Evolutionary conservation across 2,113 vertebrate genomes (phyloP).

Genomic region (Vulpes vulpes): DNA sequence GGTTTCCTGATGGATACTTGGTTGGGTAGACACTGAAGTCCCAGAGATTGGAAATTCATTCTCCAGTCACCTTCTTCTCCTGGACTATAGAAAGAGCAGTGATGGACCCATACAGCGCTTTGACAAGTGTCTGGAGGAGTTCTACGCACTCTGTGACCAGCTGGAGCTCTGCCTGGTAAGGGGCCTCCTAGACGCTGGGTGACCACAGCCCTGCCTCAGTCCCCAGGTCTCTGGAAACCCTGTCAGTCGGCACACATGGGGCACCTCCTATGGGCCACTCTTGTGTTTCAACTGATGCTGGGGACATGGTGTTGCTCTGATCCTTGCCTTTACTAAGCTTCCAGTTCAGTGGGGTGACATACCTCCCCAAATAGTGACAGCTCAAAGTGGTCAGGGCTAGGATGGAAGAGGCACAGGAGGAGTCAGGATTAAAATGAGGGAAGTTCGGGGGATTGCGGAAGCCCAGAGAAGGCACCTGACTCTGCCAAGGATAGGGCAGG

Average conservation of each 20-base stretch:
- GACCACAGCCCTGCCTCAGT: background rate
- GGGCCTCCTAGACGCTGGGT: background rate
- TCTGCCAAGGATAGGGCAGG: background rate
- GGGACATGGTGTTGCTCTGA: background rate
- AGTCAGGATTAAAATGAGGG: background rate
- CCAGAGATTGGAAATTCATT: background rate
- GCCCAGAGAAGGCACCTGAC: background rate
- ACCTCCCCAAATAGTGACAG: background rate
- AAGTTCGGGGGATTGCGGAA: too few relatives aligned
- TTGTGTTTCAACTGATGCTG: background rate
- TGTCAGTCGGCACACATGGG: background rate
- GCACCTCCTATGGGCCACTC: background rate
- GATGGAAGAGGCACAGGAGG: background rate
- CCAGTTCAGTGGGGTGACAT: background rate
- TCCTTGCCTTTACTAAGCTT: background rate
- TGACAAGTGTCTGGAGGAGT: slow-evolving; percentile 97
- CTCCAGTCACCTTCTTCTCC: slow-evolving; percentile 1
- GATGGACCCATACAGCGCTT: slow-evolving; percentile 94
- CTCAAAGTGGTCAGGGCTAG: background rate
- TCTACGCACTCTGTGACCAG: slow-evolving; percentile 97
- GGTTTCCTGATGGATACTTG: background rate
- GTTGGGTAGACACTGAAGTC: slow-evolving; percentile 23
- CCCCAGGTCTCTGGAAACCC: background rate
- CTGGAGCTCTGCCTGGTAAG: slow-evolving; percentile 95
- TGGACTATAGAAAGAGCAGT: slow-evolving; percentile 90